These are phyloP conservation scores for Drosophila neocordata DNA, from an alignment of 1,140 invertebrate species.

Conservation along the genomic window DNA sequence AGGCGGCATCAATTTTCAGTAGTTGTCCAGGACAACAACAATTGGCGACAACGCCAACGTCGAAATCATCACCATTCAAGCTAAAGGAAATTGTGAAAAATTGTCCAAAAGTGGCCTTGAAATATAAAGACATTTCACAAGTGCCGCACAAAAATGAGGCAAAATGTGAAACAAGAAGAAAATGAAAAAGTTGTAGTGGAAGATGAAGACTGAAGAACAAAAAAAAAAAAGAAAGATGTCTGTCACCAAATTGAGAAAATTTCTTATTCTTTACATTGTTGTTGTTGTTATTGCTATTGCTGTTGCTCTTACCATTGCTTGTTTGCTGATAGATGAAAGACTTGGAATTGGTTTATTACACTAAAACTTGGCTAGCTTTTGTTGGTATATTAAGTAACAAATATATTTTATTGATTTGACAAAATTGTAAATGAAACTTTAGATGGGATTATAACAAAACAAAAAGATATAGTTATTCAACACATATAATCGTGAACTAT, in stretches of 20 bases:
- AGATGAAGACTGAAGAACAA: neutral
- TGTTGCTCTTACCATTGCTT: neutral
- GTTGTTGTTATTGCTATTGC: neutral
- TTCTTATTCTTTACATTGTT: neutral
- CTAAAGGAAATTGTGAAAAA: constrained; percentile 58
- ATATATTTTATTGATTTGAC: neutral
- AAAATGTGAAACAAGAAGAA: constrained; percentile 6
- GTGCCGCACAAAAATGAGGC: constrained; percentile 38
- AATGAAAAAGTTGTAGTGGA: constrained; percentile 35
- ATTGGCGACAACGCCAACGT: constrained; percentile 20
- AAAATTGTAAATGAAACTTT: neutral
- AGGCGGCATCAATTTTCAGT: constrained; percentile 73
- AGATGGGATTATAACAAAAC: neutral
- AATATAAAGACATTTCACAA: constrained; percentile 54
- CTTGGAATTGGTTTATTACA: neutral
- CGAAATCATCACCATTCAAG: constrained; percentile 53
- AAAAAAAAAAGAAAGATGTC: neutral
- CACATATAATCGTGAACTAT: no score
- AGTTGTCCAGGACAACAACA: constrained; percentile 65
- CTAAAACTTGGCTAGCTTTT: neutral
- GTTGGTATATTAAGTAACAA: neutral
- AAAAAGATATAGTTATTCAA: no score
- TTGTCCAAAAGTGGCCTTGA: constrained; percentile 51
- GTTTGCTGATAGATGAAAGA: constrained; percentile 36
- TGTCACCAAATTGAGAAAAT: constrained; percentile 2